Evolutionary conservation across 2,888 invertebrate species (phyloP), one percentile per base, ranked within the genome.

Genomic region (Dynastes maya): DNA sequence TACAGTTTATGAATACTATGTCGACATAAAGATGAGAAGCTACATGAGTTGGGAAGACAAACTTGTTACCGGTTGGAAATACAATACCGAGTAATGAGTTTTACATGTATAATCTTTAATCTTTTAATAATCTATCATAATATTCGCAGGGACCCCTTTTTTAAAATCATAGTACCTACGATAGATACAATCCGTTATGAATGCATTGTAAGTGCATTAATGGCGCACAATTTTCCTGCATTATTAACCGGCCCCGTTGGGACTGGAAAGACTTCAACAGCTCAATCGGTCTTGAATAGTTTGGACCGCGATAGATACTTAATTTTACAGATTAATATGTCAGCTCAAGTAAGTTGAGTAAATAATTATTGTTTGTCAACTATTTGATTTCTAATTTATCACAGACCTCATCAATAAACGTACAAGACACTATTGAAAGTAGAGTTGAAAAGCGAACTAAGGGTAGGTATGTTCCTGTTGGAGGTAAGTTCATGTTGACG

Each of bases 381-480:
- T 32, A 27, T 16, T 67, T 65, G 5, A 37, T 61, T 75, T 32
- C 13, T 3, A 27, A 72, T 79, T 37, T 58, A 53, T 82, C 85
- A 11, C 83, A 95, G 91, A 97, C 97, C 0, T 93, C 95, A 0
- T 95, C 97, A 0, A 92, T 92, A 74, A 95, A 96, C 81, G 92
- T 97, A 0, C 96, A 97, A 88, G 95, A 96, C 78, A 93, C 94
- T 22, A 95, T 97, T 49, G 97, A 97, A 88, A 94, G 94, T 79
- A 91, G 95, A n/a, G 91, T 96, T 0, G 97, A 97, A 88, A 97
- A 97, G 89, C 90, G 96, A 72, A 96, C 96, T 0, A 97, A 97
- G 87, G 95, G 94, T 0, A 92, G 94, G 79, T 97, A 92, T 85
- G 93, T 94, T 1, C 97, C 97, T 0, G 90, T 93, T 32, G 95